These are phyloP conservation scores for Crotalus viridis DNA, from an alignment of 2,113 vertebrate species.

Conservation along the genomic window DNA sequence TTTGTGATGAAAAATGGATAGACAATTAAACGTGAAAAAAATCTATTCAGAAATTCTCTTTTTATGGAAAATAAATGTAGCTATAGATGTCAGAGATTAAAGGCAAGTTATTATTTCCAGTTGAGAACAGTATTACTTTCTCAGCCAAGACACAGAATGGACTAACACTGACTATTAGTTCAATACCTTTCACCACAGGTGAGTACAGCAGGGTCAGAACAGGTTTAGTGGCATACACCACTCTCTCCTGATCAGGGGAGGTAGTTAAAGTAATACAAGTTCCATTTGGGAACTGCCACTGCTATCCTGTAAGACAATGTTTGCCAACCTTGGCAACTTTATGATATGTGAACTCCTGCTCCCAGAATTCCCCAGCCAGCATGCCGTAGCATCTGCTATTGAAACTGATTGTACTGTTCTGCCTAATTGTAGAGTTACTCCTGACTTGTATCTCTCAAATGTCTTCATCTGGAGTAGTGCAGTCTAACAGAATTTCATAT, in stretches of 20 bases:
- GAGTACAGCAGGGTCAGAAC: background rate
- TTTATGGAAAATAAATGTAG: background rate
- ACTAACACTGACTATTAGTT: background rate
- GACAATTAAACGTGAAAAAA: background rate
- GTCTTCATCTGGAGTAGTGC: background rate
- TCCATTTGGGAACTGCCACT: background rate
- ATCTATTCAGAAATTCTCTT: background rate
- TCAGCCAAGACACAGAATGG: background rate
- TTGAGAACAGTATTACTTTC: background rate
- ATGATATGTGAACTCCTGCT: background rate
- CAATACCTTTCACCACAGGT: background rate
- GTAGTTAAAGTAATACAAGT: background rate
- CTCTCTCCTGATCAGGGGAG: background rate
- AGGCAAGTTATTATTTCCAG: background rate
- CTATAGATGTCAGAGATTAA: background rate
- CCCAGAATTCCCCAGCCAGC: background rate
- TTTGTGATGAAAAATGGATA: slow-evolving; percentile 2
- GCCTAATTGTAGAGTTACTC: background rate
- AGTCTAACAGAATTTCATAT: background rate
- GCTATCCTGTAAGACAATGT: background rate
- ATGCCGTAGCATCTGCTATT: background rate
- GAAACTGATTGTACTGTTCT: background rate
- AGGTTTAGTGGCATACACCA: background rate
- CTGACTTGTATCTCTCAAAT: background rate
- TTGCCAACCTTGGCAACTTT: background rate